Evolutionary conservation across 2,113 vertebrate genomes (phyloP).

Genomic region (Tragelaphus scriptus): DNA sequence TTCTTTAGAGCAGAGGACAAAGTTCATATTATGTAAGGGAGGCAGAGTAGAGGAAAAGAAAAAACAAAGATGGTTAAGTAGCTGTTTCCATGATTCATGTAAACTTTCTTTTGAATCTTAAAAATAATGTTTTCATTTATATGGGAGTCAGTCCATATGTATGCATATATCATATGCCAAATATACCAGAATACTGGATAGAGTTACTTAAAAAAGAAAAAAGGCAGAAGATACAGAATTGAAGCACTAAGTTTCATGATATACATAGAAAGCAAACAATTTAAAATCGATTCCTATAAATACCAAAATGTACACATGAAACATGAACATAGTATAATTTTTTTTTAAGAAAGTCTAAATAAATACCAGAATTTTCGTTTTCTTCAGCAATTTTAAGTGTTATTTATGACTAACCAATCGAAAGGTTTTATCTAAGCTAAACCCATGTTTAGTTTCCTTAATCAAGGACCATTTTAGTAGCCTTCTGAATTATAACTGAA

Average conservation of each 20-base stretch:
- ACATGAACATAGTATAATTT: neutral
- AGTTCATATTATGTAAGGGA: neutral
- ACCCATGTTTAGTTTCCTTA: neutral
- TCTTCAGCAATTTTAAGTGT: slow-evolving; percentile 28
- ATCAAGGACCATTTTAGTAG: slow-evolving; percentile 13
- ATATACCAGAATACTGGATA: slow-evolving; percentile 9
- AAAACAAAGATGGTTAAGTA: slow-evolving; percentile 14
- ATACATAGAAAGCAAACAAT: neutral
- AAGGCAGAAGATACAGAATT: neutral
- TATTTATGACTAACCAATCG: neutral
- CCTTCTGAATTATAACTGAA: neutral
- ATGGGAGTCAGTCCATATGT: neutral
- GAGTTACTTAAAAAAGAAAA: slow-evolving; percentile 16
- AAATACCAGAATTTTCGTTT: slow-evolving; percentile 4
- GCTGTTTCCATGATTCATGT: neutral
- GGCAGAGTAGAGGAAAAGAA: neutral
- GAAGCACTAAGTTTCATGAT: neutral
- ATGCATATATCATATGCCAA: slow-evolving; percentile 13
- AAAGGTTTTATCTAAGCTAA: slow-evolving; percentile 15
- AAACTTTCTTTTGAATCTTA: slow-evolving; percentile 32
- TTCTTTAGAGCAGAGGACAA: neutral
- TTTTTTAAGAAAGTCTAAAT: slow-evolving; percentile 16
- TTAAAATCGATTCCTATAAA: neutral
- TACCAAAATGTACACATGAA: neutral
- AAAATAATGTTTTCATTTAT: slow-evolving; percentile 57